Percentiles rank a stretch among this genome's conserved stretches.
phyloP scores from a whole-genome alignment of 2,888 invertebrate genomes.

The Drosophila helvetica region DNA sequence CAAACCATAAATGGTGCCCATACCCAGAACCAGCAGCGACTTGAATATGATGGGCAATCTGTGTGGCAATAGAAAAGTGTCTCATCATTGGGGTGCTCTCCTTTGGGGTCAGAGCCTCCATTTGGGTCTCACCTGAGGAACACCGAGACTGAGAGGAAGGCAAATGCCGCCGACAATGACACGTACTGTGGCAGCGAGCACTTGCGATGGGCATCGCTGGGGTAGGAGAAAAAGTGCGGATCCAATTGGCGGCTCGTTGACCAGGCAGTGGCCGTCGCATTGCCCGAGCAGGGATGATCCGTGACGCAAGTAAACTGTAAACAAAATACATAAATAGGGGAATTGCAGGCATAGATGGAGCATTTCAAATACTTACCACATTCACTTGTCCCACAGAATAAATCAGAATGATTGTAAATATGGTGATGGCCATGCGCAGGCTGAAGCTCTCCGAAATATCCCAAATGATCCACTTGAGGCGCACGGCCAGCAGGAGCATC shows the following conservation, averaged over 20 bases:
- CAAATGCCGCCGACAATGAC: slow-evolving; percentile 92
- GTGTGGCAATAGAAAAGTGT: background rate
- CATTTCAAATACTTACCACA: slow-evolving; percentile 88
- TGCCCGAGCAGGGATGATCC: slow-evolving; percentile 83
- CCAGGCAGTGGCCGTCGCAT: slow-evolving; percentile 54
- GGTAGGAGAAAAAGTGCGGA: slow-evolving; percentile 66
- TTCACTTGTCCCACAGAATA: slow-evolving; percentile 96
- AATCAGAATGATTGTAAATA: slow-evolving; percentile 93
- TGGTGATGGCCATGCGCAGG: slow-evolving; percentile 92
- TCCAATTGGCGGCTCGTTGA: slow-evolving; percentile 67
- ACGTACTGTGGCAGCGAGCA: slow-evolving; percentile 95
- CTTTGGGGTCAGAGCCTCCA: no score
- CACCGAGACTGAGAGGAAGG: slow-evolving; percentile 92
- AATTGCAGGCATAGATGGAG: background rate
- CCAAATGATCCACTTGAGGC: slow-evolving; percentile 93
- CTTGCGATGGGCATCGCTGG: slow-evolving; percentile 88
- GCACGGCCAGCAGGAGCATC: slow-evolving; percentile 92
- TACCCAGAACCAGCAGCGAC: slow-evolving; percentile 89
- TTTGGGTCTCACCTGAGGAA: slow-evolving; percentile 86
- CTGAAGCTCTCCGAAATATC: slow-evolving; percentile 93
- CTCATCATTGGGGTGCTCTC: background rate
- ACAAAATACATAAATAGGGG: background rate
- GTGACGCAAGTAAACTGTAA: slow-evolving; percentile 87
- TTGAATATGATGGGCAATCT: slow-evolving; percentile 93
- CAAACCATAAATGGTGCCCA: slow-evolving; percentile 91